Evolutionary conservation across 2,888 invertebrate species (phyloP).

Genomic region (Clanis bilineata): DNA sequence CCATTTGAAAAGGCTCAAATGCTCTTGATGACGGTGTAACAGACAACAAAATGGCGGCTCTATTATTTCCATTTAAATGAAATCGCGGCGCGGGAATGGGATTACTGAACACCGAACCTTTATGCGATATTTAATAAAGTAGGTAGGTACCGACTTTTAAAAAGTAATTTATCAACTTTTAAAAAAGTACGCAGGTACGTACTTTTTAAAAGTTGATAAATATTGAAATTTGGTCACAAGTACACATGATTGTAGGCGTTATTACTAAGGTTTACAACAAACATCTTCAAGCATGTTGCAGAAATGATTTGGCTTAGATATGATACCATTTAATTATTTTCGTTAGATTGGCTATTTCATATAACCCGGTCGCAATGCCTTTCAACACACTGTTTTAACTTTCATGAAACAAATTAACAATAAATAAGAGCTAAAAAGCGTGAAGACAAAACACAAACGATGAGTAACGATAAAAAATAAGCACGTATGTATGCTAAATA

Average conservation of each 20-base stretch:
- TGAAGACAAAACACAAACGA: slow-evolving; percentile 11
- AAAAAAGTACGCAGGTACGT: too few species aligned
- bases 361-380: neutral
- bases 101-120: neutral
- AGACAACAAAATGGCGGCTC: slow-evolving; percentile 11
- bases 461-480: slow-evolving; percentile 5
- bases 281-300: too few species aligned
- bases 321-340: neutral
- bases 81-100: neutral
- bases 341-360: neutral
- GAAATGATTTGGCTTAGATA: too few species aligned
- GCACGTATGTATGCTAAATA: slow-evolving; percentile 11
- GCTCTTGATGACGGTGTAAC: slow-evolving; percentile 18
- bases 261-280: too few species aligned
- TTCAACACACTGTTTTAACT: slow-evolving; percentile 1
- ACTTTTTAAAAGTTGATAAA: too few species aligned
- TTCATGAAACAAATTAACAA: neutral
- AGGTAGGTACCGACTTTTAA: too few species aligned
- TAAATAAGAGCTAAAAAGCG: slow-evolving; percentile 13
- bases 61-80: slow-evolving; percentile 1
- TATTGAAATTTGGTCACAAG: too few species aligned
- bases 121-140: too few species aligned
- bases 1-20: slow-evolving; percentile 19
- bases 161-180: too few species aligned
- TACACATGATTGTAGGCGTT: too few species aligned